Evolutionary conservation across 2,888 invertebrate species (phyloP), one percentile per base, ranked within the genome.

Genomic region (Hyalella azteca): DNA sequence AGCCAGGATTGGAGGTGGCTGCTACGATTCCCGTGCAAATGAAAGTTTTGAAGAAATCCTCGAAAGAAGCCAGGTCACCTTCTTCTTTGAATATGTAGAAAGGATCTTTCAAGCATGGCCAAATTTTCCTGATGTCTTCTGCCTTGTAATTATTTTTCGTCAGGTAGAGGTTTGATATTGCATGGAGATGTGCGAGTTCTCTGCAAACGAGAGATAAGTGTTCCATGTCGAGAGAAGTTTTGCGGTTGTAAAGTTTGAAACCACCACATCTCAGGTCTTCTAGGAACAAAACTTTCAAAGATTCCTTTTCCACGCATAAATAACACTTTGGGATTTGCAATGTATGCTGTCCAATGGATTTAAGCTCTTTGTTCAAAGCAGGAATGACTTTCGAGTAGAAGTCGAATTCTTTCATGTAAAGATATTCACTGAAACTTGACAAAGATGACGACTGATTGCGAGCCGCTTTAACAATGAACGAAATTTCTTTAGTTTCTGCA

Each of bases 391-490:
- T 45, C 11, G 40, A 41, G 19, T 75, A 75, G 19, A 75, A 75
- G 29, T 39, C 75, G 26, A 22, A 45, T 39, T 75, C 75, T 29
- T 45, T 75, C 1, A 19, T 39, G 36, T n/a, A 75, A 5, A 36
- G n/a, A 11, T 15, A 36, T n/a, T 19, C 45, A 5, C 29, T n/a
- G 15, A 75, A 29, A 4, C 45, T 45, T 9, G 13, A 41, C n/a
- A 45, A 15, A 22, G 45, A 32, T 36, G 75, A 41, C 9, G 41
- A 15, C 19, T 29, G 29, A 11, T 0, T n/a, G 9, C 22, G 41
- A n/a, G 40, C 45, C 4, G 45, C 29, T 41, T 75, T 75, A 22
- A 75, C 75, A 3, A 75, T 45, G 75, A 45, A 75, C 15, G 75
- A 75, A 26, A 29, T 41, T n/a, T 40, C 19, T 45, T 45, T 26